Base-by-base conservation (phyloP, 2,113 vertebrate genomes). In the Ctenodactylus gundi region DNA sequence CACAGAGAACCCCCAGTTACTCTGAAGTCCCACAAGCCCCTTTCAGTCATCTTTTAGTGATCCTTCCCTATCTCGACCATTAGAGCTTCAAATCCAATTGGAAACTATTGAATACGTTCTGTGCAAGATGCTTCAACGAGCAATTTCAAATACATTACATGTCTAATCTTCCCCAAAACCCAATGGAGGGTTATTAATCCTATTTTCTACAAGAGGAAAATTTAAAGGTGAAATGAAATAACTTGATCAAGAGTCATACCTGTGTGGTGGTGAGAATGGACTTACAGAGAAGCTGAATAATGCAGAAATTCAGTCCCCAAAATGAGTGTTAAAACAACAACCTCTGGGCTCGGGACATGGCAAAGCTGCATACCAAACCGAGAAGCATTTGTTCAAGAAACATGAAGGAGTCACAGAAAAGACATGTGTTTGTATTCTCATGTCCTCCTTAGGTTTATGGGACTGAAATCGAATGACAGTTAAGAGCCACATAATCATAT, bases 151-250 rank as follows among this genome's bases (percentile, higher is more conserved):
- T 86, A 82, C 80, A 85, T 70, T 88, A 58, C 6, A 21, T 64
- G 70, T 51, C 20, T 90, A 84, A 93, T 86, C 64, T 95, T 91
- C 34, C 84, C 51, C 73, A 78, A 13, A 91, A 86, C 7, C 3
- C 60, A 81, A n/a, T 85, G 46, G 75, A 89, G n/a, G 27, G 23
- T 67, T 88, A 95, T 73, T 87, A 84, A 91, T 94, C 51, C 23
- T 84, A 76, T 73, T 80, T 95, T 80, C 89, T 23, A 87, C 41
- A 86, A 89, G 34, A 90, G 49, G 13, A 44, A 70, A 80, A 58
- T n/a, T 65, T 90, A 93, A 87, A 65, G 41, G 8, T 89, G 4
- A 70, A 70, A 78, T 95, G 80, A 89, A 89, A 90, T 65, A 93
- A 93, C 55, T 93, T 23, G 36, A 80, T 67, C 67, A 90, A 31